Base-by-base conservation (phyloP, 1,140 invertebrate species). In the Drosophila pruinosa region DNA sequence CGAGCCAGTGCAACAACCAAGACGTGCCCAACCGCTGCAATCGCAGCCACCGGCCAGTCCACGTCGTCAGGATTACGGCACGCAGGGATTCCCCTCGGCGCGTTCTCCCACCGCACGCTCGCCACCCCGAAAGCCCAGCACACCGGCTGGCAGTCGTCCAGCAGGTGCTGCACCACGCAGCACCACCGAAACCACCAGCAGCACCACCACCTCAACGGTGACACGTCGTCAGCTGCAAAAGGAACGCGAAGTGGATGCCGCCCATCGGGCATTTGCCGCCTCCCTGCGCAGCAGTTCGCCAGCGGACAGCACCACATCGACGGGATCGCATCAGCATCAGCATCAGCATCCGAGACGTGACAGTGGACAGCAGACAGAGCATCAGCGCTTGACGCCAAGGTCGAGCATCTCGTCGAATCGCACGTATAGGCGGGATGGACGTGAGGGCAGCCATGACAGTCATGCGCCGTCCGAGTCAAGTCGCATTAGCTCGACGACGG, bases 241-340 rank as follows among this genome's bases (percentile, higher is more conserved):
- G 73, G 89, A 91, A 94, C 69, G 82, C 14, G 89, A 90, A 41
- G 92, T 93, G 53, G 95, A 94, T 82, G 94, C 95, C 4, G 93
- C 94, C 15, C 95, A 95, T 83, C 93, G 95, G 71, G 94, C 94
- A 3, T 95, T 95, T 92, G 95, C 94, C 2, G 93, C 94, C 57
- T 94, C 94, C 24, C 90, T 95, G 28, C 92, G 95, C 45, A 92
- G 94, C 45, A 93, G 94, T 39, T 91, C 91, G 1, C 90, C 91
- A 2, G 78, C 88, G 14, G 90, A 92, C 6, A 83, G 78, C 36
- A 80, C 59, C 28, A 68, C 59, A 15, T 78, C 69, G 22, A 59
- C 41, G 7, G 82, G 81, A 2, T 88, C 80, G 7, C 70, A 38
- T 10, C 47, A 12, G 0, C 47, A 61, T 17, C 43, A 34, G 2